Conservation (phyloP, 92 coral and sea anemone species). For the Heteractis magnifica region DNA sequence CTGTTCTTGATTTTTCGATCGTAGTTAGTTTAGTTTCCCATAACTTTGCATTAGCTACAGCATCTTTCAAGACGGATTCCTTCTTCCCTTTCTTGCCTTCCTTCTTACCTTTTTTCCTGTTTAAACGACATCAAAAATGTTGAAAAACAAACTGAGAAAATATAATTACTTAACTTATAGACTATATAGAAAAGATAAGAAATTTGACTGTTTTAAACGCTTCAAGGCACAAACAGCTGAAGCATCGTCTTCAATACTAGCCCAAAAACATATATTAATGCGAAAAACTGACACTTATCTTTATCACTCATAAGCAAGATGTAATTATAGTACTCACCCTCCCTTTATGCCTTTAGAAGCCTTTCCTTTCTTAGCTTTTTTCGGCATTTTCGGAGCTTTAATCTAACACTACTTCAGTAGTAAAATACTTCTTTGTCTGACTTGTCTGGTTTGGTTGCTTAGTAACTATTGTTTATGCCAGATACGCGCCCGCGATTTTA, state of each 20-base stretch:
- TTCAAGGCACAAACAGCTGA: background rate
- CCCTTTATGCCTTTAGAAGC: slow-evolving; percentile 74
- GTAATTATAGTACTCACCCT: slow-evolving; percentile 54
- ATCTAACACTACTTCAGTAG: background rate
- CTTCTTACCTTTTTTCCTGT: slow-evolving; percentile 77
- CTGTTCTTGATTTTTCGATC: slow-evolving; percentile 70
- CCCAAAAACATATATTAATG: background rate
- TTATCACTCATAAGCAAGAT: background rate
- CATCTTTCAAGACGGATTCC: slow-evolving; percentile 93
- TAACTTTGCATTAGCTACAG: slow-evolving; percentile 90
- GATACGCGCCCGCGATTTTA: slow-evolving; percentile 23
- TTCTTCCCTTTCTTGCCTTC: slow-evolving; percentile 89
- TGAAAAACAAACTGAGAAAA: background rate
- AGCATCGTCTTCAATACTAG: background rate
- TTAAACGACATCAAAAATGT: background rate
- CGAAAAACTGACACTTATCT: background rate
- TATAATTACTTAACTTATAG: background rate
- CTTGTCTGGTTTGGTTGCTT: slow-evolving; percentile 27
- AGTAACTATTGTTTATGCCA: slow-evolving; percentile 24
- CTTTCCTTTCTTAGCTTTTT: slow-evolving; percentile 90
- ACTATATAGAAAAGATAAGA: background rate
- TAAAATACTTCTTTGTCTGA: background rate
- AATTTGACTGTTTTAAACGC: background rate
- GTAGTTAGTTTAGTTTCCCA: slow-evolving; percentile 94
- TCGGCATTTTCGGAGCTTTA: slow-evolving; percentile 77